phyloP scores from a whole-genome alignment of 2,113 vertebrate species.

The Sebastes schlegelii region DNA sequence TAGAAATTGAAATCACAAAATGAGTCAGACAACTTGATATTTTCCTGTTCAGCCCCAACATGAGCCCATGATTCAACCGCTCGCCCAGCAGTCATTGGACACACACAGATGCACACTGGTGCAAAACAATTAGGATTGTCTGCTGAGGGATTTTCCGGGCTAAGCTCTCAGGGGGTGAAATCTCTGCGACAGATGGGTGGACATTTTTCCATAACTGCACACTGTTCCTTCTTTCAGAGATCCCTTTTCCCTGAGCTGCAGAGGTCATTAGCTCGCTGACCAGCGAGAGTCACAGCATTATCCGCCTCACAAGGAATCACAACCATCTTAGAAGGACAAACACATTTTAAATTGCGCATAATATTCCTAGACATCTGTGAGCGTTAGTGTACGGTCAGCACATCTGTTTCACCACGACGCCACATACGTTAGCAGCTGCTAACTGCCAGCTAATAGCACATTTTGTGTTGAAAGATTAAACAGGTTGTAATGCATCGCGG shows the following conservation, averaged over 20 bases:
- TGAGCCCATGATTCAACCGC: neutral
- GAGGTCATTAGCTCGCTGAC: conserved; percentile 31
- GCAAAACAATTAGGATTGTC: conserved; percentile 67
- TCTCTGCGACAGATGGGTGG: conserved; percentile 69
- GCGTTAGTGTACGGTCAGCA: neutral
- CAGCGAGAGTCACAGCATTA: conserved; percentile 2
- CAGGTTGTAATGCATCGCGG: conserved; percentile 16
- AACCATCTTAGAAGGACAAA: neutral
- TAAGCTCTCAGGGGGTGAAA: conserved; percentile 67
- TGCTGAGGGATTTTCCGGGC: conserved; percentile 64
- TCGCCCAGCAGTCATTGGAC: neutral
- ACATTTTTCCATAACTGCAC: conserved; percentile 54
- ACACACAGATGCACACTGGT: conserved; percentile 27
- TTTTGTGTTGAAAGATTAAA: conserved; percentile 16
- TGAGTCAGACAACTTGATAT: neutral
- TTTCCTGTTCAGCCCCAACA: neutral
- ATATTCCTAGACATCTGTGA: neutral
- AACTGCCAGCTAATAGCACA: conserved; percentile 19
- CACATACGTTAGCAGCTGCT: conserved; percentile 19
- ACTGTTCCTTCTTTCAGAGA: conserved; percentile 33
- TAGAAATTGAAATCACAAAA: neutral
- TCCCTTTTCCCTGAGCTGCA: conserved; percentile 8
- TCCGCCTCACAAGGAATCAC: conserved; percentile 1
- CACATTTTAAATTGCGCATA: neutral
- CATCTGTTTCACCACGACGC: conserved; percentile 9